Evolutionary conservation across 2,888 invertebrate genomes (phyloP), one percentile per base, ranked within the genome.

Genomic region (Gisinianus flammeolus): DNA sequence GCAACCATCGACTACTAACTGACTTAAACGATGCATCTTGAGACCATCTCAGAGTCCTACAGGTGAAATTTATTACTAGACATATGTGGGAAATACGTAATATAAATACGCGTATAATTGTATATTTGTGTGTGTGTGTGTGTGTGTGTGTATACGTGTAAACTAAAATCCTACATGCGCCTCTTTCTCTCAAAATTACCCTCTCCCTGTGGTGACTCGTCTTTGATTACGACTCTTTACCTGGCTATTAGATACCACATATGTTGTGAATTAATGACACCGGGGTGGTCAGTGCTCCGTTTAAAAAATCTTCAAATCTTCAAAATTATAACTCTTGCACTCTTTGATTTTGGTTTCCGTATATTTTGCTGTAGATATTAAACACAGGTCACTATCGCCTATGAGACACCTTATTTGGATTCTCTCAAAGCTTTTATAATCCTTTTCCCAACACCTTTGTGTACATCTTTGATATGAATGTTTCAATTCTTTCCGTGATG

Each of bases 321-420:
- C 24, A 16, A 24, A n/a, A 30, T 33, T 24, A 22, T 35, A 19
- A 33, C 35, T 44, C 30, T 69, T 12, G 22, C 68, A n/a, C 22
- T 22, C 1, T 44, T n/a, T n/a, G n/a, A 4, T 19, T n/a, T 35
- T 24, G 16, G 33, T n/a, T 31, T 5, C 33, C 22, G 5, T 10
- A 4, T 69, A 24, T 33, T 22, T 10, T 69, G n/a, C 19, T n/a
- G 35, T 44, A 69, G 68, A 22, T n/a, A 33, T 2, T 26, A 69
- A 6, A n/a, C 35, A 22, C 22, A 44, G 44, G 24, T 33, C 68
- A 44, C 24, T 44, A n/a, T 31, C 30, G 24, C 24, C 33, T 35
- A 30, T 69, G n/a, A 24, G 24, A 24, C 68, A 69, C 68, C 68
- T 69, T 69, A 69, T 69, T 69, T 69, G 68, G 68, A 16, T 54